Evolutionary conservation across 2,113 vertebrate genomes (phyloP).

Genomic region (Dipodomys ordii): DNA sequence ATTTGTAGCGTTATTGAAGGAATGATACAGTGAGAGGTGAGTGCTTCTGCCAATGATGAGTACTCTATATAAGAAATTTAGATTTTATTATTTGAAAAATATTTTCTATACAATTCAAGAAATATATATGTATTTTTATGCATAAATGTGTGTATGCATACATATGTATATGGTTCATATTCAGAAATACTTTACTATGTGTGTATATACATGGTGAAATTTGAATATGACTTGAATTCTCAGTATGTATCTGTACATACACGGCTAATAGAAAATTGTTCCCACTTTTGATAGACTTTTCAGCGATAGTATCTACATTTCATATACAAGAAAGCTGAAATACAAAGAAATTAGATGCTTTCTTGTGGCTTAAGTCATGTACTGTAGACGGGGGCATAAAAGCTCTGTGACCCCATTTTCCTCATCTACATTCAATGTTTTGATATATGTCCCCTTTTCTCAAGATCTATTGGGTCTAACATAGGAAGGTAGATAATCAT

Average conservation of each 20-base stretch:
- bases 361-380: slow-evolving; percentile 22
- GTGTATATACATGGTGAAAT: background rate
- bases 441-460: slow-evolving; percentile 25
- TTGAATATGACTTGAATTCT: background rate
- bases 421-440: slow-evolving; percentile 1
- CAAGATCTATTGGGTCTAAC: background rate
- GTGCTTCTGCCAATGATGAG: background rate
- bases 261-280: background rate
- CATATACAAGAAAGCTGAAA: background rate
- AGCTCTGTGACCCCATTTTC: background rate
- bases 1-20: slow-evolving; percentile 24
- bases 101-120: background rate
- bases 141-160: background rate
- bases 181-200: background rate
- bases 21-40: slow-evolving; percentile 62
- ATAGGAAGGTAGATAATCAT: background rate
- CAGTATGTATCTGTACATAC: too few species aligned
- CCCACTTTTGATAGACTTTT: background rate
- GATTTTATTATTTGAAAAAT: slow-evolving; percentile 13
- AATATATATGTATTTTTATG: background rate
- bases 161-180: background rate
- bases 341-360: background rate
- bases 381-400: background rate
- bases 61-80: slow-evolving; percentile 13
- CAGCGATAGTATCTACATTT: background rate